Percentiles rank a stretch among this genome's conserved stretches.
These are phyloP conservation scores for Acleris cristana DNA, from an alignment of 2,888 invertebrate genomes.

Conservation along the genomic window DNA sequence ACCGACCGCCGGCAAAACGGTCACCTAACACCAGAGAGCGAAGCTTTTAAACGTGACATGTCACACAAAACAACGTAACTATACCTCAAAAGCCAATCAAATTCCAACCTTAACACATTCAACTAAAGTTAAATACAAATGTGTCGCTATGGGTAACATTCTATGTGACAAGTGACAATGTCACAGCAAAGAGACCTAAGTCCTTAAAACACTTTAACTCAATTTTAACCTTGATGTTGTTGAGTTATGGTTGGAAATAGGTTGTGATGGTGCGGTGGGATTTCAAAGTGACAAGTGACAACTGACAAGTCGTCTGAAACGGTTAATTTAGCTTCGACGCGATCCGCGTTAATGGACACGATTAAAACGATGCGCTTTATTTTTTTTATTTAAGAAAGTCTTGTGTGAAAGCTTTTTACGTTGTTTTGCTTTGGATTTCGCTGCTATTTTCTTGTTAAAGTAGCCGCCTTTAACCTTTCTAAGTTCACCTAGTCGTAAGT, in stretches of 20 bases:
- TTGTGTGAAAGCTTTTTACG: background rate
- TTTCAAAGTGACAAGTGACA: slow-evolving; percentile 31
- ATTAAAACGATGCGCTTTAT: slow-evolving; percentile 30
- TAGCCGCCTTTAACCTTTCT: too few species aligned
- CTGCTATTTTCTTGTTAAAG: too few species aligned
- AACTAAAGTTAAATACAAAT: background rate
- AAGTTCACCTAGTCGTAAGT: too few species aligned
- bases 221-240: too few species aligned
- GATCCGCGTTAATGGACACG: slow-evolving; percentile 25
- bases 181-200: too few species aligned
- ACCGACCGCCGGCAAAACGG: slow-evolving; percentile 17
- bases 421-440: background rate
- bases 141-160: background rate
- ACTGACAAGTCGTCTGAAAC: slow-evolving; percentile 21
- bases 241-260: too few species aligned
- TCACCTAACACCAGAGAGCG: slow-evolving; percentile 15
- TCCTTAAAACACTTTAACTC: too few species aligned
- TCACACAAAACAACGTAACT: background rate
- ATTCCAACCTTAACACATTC: background rate
- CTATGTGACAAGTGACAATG: too few species aligned
- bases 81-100: background rate
- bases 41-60: slow-evolving; percentile 6
- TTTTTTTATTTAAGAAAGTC: slow-evolving; percentile 1
- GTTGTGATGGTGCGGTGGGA: background rate
- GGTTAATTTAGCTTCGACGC: slow-evolving; percentile 27